Percentiles rank a stretch among this genome's conserved stretches.
Conservation (phyloP, 2,888 invertebrate species). For the Leptinotarsa tumamoca region DNA sequence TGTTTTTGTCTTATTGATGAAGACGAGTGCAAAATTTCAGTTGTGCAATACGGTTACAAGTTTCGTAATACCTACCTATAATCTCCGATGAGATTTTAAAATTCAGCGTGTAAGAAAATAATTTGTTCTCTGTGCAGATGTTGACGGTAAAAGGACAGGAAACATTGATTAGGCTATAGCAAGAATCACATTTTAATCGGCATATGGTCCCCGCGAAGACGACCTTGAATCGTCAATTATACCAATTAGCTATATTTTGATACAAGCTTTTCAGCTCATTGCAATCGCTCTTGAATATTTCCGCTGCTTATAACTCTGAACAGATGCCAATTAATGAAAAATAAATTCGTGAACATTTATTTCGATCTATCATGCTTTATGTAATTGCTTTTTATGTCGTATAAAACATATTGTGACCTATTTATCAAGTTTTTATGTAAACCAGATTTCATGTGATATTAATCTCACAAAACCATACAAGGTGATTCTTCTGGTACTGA, state of each 20-base stretch:
- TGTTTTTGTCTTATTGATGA: too few species aligned
- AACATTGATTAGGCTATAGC: background rate
- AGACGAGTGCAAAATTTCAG: too few species aligned
- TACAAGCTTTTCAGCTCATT: conserved; percentile 5
- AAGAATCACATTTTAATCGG: background rate
- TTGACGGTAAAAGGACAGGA: background rate
- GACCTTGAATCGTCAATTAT: conserved; percentile 25
- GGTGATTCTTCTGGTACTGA: too few species aligned
- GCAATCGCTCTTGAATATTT: conserved; percentile 3
- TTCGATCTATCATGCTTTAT: conserved; percentile 7
- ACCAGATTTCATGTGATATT: background rate
- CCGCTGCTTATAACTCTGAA: background rate
- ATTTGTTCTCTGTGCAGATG: conserved; percentile 16
- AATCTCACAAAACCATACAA: background rate
- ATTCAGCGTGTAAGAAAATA: conserved; percentile 4
- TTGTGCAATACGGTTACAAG: too few species aligned
- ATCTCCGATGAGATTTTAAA: background rate
- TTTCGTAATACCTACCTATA: background rate
- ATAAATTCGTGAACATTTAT: conserved; percentile 1
- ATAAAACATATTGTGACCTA: conserved; percentile 8
- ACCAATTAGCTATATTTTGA: conserved; percentile 26
- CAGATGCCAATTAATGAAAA: conserved; percentile 18
- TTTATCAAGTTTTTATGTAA: background rate
- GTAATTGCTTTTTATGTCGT: conserved; percentile 4
- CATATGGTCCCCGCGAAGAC: conserved; percentile 12